Evolutionary conservation across 2,888 invertebrate genomes (phyloP).

Genomic region (Polietes domitor): DNA sequence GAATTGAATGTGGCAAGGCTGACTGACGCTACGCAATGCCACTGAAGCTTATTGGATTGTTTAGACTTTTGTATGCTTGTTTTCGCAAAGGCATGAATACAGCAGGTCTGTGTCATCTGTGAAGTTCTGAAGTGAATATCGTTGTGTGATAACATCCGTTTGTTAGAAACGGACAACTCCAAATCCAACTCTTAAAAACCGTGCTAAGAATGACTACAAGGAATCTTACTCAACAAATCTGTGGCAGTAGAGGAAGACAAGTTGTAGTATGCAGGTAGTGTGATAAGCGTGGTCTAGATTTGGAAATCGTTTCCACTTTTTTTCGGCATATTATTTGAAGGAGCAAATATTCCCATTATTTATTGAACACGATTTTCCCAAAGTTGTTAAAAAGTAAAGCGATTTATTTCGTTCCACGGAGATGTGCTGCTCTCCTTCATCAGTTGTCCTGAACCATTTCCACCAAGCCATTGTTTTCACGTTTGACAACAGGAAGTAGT

Average conservation of each 20-base stretch:
- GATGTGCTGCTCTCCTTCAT: too few species aligned
- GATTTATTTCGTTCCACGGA: too few species aligned
- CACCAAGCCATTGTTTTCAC: too few species aligned
- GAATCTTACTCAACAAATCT: conserved; percentile 64
- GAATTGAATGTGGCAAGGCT: conserved; percentile 47
- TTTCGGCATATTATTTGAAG: too few species aligned
- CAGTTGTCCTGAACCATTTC: too few species aligned
- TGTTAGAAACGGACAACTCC: conserved; percentile 28
- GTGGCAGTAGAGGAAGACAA: conserved; percentile 42
- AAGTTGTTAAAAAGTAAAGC: too few species aligned
- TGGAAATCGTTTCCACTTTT: too few species aligned
- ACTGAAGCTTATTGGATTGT: not conserved
- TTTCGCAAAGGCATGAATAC: not conserved
- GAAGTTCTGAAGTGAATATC: not conserved
- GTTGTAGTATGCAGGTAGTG: not conserved
- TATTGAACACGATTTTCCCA: too few species aligned
- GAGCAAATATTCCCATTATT: too few species aligned
- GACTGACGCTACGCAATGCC: conserved; percentile 49
- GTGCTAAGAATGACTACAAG: conserved; percentile 58
- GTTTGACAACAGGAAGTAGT: too few species aligned
- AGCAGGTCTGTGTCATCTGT: not conserved
- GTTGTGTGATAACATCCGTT: conserved; percentile 59
- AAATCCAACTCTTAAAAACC: not conserved
- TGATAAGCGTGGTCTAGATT: not conserved
- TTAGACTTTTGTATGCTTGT: not conserved